Percentiles rank a stretch among this genome's conserved stretches.
Evolutionary conservation across 35 echinoderm and acorn worm species (phyloP).

Genomic region (Acanthaster planci): DNA sequence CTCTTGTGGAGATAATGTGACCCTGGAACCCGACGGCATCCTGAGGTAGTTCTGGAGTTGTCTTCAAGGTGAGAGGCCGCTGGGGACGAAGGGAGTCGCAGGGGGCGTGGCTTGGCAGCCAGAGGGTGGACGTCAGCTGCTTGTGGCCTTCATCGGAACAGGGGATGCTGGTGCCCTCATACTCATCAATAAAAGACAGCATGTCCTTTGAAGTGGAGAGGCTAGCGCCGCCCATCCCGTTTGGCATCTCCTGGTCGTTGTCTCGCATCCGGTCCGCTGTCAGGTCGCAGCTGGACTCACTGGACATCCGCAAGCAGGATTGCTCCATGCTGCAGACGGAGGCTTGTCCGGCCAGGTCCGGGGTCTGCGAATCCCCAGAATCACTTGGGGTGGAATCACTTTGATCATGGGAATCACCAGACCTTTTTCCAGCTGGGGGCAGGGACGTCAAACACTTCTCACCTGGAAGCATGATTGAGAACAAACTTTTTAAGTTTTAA

Average conservation of each 20-base stretch:
- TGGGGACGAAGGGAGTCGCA: neutral
- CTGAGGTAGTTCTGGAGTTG: no score
- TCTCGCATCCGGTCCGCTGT: no score
- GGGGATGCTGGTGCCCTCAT: neutral
- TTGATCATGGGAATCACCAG: slow-evolving; percentile 7
- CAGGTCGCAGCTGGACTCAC: no score
- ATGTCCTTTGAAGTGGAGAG: neutral
- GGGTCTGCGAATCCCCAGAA: neutral
- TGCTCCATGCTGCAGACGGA: slow-evolving; percentile 19
- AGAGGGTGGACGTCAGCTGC: neutral
- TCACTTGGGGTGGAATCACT: slow-evolving; percentile 3
- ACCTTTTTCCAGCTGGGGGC: no score
- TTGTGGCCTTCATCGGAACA: neutral
- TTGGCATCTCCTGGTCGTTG: neutral
- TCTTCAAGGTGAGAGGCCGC: no score
- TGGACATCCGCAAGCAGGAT: neutral
- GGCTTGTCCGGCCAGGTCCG: neutral
- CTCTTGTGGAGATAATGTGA: no score
- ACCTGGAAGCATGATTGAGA: no score
- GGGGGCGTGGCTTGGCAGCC: neutral
- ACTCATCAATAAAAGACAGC: neutral
- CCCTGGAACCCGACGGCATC: no score
- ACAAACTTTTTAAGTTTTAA: no score
- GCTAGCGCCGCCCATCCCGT: neutral
- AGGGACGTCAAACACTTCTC: no score